Percentiles rank a stretch among this genome's conserved stretches.
phyloP scores from a whole-genome alignment of 2,113 vertebrate genomes.

The Pithys albifrons region DNA sequence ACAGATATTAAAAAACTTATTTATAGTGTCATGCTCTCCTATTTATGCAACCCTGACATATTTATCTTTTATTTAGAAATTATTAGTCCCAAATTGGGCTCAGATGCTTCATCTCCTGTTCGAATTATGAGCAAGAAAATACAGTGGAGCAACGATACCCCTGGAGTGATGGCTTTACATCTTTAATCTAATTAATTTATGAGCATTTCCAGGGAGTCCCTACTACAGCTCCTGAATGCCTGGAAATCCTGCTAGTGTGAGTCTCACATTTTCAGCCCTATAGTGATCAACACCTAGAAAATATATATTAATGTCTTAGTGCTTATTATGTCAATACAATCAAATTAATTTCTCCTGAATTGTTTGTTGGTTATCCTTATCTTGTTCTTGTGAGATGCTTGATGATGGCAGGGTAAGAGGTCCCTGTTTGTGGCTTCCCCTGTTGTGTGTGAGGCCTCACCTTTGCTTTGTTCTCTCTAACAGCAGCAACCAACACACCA shows the following conservation, averaged over 20 bases:
- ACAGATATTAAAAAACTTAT: neutral
- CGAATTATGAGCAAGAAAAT: constrained; percentile 1
- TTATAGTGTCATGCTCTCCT: neutral
- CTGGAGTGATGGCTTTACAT: neutral
- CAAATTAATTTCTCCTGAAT: neutral
- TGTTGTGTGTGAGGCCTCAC: neutral
- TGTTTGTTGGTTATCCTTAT: neutral
- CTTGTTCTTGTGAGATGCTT: neutral
- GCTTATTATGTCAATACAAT: neutral
- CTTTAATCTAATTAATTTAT: constrained; percentile 39
- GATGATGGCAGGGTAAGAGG: neutral
- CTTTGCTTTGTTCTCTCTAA: neutral
- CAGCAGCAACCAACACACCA: neutral
- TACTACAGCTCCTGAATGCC: neutral
- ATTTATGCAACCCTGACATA: neutral
- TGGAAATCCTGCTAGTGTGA: neutral
- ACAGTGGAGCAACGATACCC: neutral
- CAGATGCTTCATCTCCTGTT: neutral
- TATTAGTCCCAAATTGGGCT: constrained; percentile 21
- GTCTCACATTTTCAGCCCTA: neutral
- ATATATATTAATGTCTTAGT: neutral
- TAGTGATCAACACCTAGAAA: neutral
- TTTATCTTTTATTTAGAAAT: constrained; percentile 45
- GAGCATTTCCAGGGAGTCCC: neutral
- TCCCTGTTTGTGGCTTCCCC: neutral